Base-by-base conservation (phyloP, 2,888 invertebrate genomes). In the Sussaba pulchella region DNA sequence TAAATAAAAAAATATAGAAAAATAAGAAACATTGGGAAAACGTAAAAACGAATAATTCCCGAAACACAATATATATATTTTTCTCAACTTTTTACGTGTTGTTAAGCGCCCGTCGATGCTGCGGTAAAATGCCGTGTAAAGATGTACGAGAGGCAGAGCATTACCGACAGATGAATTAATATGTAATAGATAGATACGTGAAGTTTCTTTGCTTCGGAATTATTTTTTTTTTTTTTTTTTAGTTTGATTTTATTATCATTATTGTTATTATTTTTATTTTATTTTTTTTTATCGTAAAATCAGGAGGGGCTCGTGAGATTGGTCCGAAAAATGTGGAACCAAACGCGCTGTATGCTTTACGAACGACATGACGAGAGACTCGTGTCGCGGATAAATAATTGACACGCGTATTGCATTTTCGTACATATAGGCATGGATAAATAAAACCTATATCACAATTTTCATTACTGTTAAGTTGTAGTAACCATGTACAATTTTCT, bases 401-500 rank as follows among this genome's bases (percentile, higher is more conserved):
- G 83, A 66, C 79, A 64, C 66, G 43, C 69, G 67, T 71, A 45
- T 61, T 64, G 10, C 70, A 59, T 39, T 50, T 76, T 72, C 76
- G 17, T 76, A 72, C 66, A 45, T 67, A 81, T 70, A 83, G 31
- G 82, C 83, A 83, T 82, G 82, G 57, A 82, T 54, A 76, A 43
- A 75, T 83, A 87, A 84, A n/a, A 85, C 84, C 84, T 87, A 86
- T 87, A 88, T 82, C 84, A 86, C 77, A 85, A 85, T 85, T 86
- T 89, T 86, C 85, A 89, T 87, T 86, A 86, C 57, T 57, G 31
- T 66, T 87, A 87, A 88, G 82, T 84, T 85, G 85, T 87, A 89
- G 85, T 83, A 86, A 86, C 85, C 86, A 87, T 91, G 89, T 90
- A 90, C 88, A 91, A 89, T 89, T 89, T 85, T 87, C 83, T 88